These are phyloP conservation scores for Martes martes DNA, from an alignment of 2,113 vertebrate species.

Conservation along the genomic window DNA sequence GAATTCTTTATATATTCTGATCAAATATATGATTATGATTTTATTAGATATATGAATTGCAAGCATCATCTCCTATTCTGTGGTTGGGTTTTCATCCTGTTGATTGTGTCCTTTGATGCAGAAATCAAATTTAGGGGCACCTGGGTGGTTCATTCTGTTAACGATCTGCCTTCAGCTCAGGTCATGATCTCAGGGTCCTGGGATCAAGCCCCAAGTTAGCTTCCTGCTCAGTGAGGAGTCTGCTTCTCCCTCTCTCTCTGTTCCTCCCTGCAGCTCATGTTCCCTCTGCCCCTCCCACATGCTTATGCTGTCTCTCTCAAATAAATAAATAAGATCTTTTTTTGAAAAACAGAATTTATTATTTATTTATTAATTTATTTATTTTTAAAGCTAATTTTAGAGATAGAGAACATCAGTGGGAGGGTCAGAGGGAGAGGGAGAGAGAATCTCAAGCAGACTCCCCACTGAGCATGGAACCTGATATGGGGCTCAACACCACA, in stretches of 20 bases:
- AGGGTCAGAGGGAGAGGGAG: background rate
- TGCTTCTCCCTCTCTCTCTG: background rate
- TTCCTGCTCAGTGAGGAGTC: background rate
- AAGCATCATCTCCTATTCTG: background rate
- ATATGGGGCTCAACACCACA: background rate
- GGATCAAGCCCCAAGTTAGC: background rate
- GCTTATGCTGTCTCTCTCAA: background rate
- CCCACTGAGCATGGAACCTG: background rate
- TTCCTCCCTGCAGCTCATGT: background rate
- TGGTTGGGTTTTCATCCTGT: background rate
- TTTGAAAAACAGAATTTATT: background rate
- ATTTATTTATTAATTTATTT: background rate
- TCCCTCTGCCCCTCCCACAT: background rate
- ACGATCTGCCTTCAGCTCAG: background rate
- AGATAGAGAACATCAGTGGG: background rate
- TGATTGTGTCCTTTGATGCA: background rate
- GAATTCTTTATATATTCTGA: background rate
- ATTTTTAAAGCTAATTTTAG: background rate
- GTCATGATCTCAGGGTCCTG: background rate
- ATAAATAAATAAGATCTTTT: background rate
- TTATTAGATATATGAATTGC: background rate
- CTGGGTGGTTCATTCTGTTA: background rate
- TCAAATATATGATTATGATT: background rate
- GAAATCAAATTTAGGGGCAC: background rate
- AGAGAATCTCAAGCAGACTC: background rate